phyloP scores from a whole-genome alignment of 2,113 vertebrate species.

The Dicentrarchus labrax region DNA sequence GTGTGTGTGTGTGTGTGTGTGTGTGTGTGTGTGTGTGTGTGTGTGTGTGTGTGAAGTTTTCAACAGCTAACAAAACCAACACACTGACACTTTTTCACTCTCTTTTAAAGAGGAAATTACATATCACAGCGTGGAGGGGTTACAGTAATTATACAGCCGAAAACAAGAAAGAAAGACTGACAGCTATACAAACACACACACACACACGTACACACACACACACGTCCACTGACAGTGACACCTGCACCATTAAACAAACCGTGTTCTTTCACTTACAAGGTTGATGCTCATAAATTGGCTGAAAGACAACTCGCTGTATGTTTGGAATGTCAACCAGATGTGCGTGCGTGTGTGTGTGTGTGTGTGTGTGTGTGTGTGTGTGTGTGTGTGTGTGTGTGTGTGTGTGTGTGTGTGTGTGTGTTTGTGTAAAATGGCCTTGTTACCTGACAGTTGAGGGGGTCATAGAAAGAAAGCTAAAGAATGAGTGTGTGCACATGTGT shows the following conservation, averaged over 20 bases:
- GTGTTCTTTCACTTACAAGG: constrained; percentile 54
- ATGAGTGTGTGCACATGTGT: constrained; percentile 31
- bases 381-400: background rate
- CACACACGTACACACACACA: constrained; percentile 14
- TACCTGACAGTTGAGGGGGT: constrained; percentile 54
- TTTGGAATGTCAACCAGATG: constrained; percentile 63
- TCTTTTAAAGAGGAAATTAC: constrained; percentile 16
- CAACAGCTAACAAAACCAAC: constrained; percentile 25
- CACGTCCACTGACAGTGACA: constrained; percentile 30
- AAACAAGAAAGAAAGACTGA: constrained; percentile 12
- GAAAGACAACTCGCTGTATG: constrained; percentile 52
- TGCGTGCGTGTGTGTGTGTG: too few relatives aligned
- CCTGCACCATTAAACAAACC: constrained; percentile 55
- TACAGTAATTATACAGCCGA: background rate
- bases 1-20: too few relatives aligned
- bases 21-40: too few relatives aligned
- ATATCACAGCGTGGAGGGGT: background rate
- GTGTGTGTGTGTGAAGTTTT: constrained; percentile 1
- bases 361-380: background rate
- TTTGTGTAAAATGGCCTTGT: constrained; percentile 47
- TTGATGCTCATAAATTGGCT: constrained; percentile 52
- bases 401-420: constrained; percentile 16
- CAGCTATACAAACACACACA: background rate
- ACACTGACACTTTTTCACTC: background rate
- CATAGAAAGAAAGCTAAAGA: constrained; percentile 29